Evolutionary conservation across 2,888 invertebrate genomes (phyloP), one percentile per base, ranked within the genome.

Genomic region (Andrena chrysosceles): DNA sequence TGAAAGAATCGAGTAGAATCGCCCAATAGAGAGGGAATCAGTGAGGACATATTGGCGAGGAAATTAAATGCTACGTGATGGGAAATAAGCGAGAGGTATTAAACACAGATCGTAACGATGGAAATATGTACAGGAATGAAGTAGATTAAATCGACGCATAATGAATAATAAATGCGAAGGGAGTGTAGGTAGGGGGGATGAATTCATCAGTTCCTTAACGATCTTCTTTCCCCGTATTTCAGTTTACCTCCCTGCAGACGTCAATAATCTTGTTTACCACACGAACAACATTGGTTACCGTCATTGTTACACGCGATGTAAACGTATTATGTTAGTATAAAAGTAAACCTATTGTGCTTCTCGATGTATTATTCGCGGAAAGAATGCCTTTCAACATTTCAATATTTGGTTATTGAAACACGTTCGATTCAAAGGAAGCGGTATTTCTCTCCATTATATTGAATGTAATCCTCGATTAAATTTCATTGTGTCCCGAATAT

Each of bases 141-240:
- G 35, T 67, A 60, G 29, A 31, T 68, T 26, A 35, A 35, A 60
- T 54, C n/a, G 26, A 68, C 60, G 31, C 10, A 23, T 48, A 42
- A 60, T 64, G 77, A 70, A 74, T 67, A 78, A 68, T 52, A 54
- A 78, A 62, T 42, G 56, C n/a, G 31, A 62, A 20, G 10, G n/a
- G 10, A 73, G 67, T 54, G 4, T 23, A 62, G 35, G 29, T 35
- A 5, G 35, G 49, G 20, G 70, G 70, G 42, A n/a, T 42, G 42
- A 69, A 70, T 48, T 42, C 31, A 70, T 56, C 29, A 42, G 26
- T 26, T 29, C 13, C 23, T 49, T 62, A 62, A 63, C 54, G 23
- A 62, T 52, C 49, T 33, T 60, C 16, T 23, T 35, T 68, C 35
- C 29, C 13, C 16, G 5, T 6, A 29, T 54, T 54, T 54, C n/a